Base-by-base conservation (phyloP, 2,113 vertebrate genomes). In the Caracal caracal region DNA sequence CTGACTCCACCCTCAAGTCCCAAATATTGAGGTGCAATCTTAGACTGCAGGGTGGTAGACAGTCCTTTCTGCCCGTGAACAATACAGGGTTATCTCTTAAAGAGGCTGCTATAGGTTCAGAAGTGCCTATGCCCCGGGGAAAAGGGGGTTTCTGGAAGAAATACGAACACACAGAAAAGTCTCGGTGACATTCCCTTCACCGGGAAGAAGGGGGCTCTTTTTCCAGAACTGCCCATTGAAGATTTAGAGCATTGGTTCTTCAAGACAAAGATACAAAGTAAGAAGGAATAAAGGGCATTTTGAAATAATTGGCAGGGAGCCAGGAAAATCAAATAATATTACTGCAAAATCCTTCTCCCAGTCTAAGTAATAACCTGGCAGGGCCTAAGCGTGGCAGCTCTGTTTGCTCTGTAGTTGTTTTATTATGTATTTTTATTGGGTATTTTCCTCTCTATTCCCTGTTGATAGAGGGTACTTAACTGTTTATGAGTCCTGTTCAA, bases 401-500 rank as follows among this genome's bases (percentile, higher is more conserved):
- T 98, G 95, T 98, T 98, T 98, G 97, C 95, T 98, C 98, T 98
- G 94, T 88, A 94, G 97, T 96, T 98, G 98, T 97, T 97, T 98
- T 96, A 98, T 98, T 98, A 96, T 96, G 93, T 98, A 95, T 98
- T 98, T 98, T 98, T 98, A 98, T 98, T 97, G 97, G 96, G 97
- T 98, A 96, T 98, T 98, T 98, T 94, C 83, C 85, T 80, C 96
- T 98, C 76, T 88, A 97, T 98, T 9, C 24, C 98, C 81, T 98
- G 85, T 94, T 98, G 96, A 98, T 98, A 94, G 97, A 98, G 33
- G 92, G 80, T 96, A 93, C 81, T 98, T 98, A 98, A 95, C 98
- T 98, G 97, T 98, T 98, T 98, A 97, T 98, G 97, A 98, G 92
- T 94, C 96, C 96, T 53, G 53, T 98, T 89, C 56, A 90, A 98